phyloP scores from a whole-genome alignment of 2,797 vertebrate species.

The Apogon hyalosoma region DNA sequence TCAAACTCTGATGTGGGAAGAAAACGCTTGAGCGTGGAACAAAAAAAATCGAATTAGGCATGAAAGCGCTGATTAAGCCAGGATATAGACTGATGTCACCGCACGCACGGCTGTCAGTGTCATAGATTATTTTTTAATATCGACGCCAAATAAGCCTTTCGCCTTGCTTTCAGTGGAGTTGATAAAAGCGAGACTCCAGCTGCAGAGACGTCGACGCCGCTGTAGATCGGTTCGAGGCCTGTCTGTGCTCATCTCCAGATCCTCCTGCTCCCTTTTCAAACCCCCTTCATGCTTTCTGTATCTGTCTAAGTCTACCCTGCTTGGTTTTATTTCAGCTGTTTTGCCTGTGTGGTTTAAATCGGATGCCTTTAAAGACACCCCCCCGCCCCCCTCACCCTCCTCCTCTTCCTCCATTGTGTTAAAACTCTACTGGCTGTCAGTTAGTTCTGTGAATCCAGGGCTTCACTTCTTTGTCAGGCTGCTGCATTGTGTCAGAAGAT shows the following conservation, averaged over 20 bases:
- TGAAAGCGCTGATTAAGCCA: constrained; percentile 63
- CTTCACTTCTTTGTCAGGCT: constrained; percentile 70
- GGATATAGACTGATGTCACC: constrained; percentile 57
- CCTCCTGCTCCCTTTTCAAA: constrained; percentile 56
- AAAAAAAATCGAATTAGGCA: constrained; percentile 44
- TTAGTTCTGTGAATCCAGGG: constrained; percentile 64
- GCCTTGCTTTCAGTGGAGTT: constrained; percentile 67
- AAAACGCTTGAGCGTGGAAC: constrained; percentile 20
- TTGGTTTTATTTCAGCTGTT: constrained; percentile 62
- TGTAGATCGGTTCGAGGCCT: constrained; percentile 46
- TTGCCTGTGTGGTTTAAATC: constrained; percentile 68
- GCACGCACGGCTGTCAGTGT: constrained; percentile 69
- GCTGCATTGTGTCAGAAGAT: constrained; percentile 73
- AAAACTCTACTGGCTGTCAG: constrained; percentile 66
- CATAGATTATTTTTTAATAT: constrained; percentile 67
- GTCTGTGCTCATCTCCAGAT: constrained; percentile 64
- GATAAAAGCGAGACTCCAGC: constrained; percentile 68
- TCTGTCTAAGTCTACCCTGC: constrained; percentile 55
- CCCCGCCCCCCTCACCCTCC: no score
- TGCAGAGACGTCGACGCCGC: constrained; percentile 51
- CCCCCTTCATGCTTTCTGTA: constrained; percentile 56
- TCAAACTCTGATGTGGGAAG: constrained; percentile 43
- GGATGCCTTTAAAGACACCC: constrained; percentile 56
- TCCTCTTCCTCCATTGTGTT: constrained; percentile 62
- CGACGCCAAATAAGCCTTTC: constrained; percentile 66